phyloP scores from a whole-genome alignment of 2,797 vertebrate genomes.

The Pangasius macronema region DNA sequence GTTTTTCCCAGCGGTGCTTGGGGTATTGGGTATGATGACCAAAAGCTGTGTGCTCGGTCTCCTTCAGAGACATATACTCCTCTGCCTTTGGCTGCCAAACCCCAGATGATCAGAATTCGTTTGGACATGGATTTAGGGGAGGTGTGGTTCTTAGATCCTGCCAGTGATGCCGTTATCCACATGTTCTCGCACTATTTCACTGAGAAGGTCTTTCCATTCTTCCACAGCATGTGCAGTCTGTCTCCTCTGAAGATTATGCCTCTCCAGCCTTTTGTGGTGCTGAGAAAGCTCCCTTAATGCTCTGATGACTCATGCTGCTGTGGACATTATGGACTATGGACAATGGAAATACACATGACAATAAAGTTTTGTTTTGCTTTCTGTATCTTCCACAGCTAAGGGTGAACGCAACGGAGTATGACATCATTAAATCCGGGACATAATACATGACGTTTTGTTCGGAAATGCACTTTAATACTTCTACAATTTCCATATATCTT shows the following conservation, averaged over 20 bases:
- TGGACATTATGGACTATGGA: neutral
- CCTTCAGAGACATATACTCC: neutral
- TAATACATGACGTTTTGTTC: neutral
- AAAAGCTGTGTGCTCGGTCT: conserved; percentile 34
- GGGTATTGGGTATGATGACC: conserved; percentile 27
- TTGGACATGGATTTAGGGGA: conserved; percentile 22
- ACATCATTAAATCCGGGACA: neutral
- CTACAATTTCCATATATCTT: neutral
- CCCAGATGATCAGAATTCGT: conserved; percentile 26
- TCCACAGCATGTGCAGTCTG: conserved; percentile 32
- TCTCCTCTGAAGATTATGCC: conserved; percentile 45
- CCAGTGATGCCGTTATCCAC: neutral
- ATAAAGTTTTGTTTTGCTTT: neutral
- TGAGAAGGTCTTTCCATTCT: conserved; percentile 50
- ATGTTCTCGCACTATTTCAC: conserved; percentile 27
- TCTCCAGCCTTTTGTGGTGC: conserved; percentile 1
- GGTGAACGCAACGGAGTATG: neutral
- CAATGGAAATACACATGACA: neutral
- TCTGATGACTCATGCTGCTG: neutral
- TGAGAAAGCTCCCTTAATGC: neutral
- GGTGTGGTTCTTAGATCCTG: conserved; percentile 36
- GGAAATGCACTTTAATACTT: neutral
- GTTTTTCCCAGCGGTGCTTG: conserved; percentile 36
- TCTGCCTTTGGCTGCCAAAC: conserved; percentile 15
- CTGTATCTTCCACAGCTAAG: neutral